Conservation (phyloP, 1,140 invertebrate species). For the Anoplolepis gracilipes region DNA sequence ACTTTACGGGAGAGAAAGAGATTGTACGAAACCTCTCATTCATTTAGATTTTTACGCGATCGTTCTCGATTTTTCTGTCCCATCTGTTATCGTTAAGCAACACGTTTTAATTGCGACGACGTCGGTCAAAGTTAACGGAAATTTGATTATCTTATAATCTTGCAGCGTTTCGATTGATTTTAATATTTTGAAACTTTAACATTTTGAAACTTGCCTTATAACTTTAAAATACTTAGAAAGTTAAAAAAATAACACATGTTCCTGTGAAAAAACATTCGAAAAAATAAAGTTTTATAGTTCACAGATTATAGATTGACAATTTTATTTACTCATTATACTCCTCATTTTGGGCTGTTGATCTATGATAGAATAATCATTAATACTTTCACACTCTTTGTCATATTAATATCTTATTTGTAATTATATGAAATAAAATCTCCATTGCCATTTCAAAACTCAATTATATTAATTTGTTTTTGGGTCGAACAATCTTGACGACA, state of each 20-base stretch:
- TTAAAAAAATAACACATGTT: neutral
- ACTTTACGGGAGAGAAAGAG: slow-evolving; percentile 32
- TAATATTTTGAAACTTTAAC: too few relatives aligned
- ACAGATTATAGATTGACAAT: slow-evolving; percentile 13
- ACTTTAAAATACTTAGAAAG: slow-evolving; percentile 3
- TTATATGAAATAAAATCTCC: neutral
- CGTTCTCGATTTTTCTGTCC: neutral
- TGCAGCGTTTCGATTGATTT: slow-evolving; percentile 35
- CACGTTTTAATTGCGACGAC: neutral
- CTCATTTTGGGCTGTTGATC: neutral
- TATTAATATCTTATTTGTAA: neutral
- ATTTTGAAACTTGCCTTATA: slow-evolving; percentile 25
- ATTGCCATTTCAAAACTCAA: neutral
- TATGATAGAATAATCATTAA: neutral
- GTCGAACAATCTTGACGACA: neutral
- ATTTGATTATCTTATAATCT: slow-evolving; percentile 21
- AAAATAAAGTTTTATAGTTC: slow-evolving; percentile 5
- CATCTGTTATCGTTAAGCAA: neutral
- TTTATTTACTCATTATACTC: neutral
- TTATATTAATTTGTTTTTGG: slow-evolving; percentile 17
- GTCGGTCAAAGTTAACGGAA: neutral
- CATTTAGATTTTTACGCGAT: slow-evolving; percentile 47
- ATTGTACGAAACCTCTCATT: neutral
- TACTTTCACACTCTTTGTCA: neutral
- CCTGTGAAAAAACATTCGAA: neutral